Base-by-base conservation (phyloP, 2,888 invertebrate species). In the Antheraea assamensis region DNA sequence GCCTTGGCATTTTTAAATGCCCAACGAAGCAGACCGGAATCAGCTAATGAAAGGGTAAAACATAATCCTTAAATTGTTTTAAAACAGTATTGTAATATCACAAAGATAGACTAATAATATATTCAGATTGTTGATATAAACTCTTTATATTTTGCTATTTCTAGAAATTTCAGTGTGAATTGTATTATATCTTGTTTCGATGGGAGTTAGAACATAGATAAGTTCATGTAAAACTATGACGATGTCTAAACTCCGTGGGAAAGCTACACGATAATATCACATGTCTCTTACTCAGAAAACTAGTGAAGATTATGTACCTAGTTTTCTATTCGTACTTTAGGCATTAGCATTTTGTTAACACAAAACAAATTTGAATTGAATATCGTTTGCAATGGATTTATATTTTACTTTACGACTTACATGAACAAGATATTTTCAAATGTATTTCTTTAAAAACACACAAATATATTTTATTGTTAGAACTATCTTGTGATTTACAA, bases 231-330 rank as follows among this genome's bases (percentile, higher is more conserved):
- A 68, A 73, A 73, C 55, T 73, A 30, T 19, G 73, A 49, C 49
- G 72, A 49, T 72, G 21, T 24, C 73, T 35, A 78, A 77, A 79
- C 79, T 79, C 74, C 80, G 76, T 77, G 78, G 73, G 78, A 79
- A 76, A 79, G 79, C 79, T 79, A 77, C 77, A 73, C 78, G 83
- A 83, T 83, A 85, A 78, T 80, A 79, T 84, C 80, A 74, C 74
- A 73, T 75, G 75, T 75, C 73, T 75, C 73, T 72, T 55, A 55
- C 68, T 72, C 64, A 66, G 68, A 35, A 72, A 17, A 19, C 72
- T 68, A 61, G 19, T n/a, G 52, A 68, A 27, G 52, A 70, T 68
- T 55, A 72, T 66, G 52, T 72, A 42, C 42, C 42, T 42, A 68
- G 55, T 55, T n/a, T 55, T 35, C 1, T 24, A 35, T 70, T 64